Percentiles rank a stretch among this genome's conserved stretches.
Evolutionary conservation across 2,797 vertebrate genomes (phyloP).

Genomic region (Lacerta bilineata): DNA sequence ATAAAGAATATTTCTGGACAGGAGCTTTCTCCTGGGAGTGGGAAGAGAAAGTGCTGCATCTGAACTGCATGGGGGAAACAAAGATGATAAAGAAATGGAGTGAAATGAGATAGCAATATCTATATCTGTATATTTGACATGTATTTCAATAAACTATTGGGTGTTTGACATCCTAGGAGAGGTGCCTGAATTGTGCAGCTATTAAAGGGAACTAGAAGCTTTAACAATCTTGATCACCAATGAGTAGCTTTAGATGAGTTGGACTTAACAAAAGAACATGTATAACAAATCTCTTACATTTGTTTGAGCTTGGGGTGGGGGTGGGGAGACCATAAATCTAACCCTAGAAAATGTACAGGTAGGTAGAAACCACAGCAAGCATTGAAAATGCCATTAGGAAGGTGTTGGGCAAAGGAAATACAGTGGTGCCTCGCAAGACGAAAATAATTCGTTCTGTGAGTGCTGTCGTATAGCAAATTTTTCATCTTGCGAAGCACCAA

Average conservation of each 20-base stretch:
- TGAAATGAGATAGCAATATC: not conserved
- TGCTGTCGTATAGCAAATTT: too few relatives aligned
- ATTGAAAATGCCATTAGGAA: not conserved
- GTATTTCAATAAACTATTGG: not conserved
- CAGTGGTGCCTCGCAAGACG: too few relatives aligned
- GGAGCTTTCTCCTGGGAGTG: not conserved
- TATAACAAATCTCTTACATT: not conserved
- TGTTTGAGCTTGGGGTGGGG: not conserved
- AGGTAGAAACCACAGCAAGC: not conserved
- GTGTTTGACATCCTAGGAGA: not conserved
- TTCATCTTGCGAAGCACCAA: too few relatives aligned
- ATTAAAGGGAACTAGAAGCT: not conserved
- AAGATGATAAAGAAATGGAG: not conserved
- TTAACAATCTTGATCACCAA: not conserved
- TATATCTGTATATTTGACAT: not conserved
- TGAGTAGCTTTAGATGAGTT: not conserved
- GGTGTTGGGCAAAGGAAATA: not conserved
- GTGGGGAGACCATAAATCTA: not conserved
- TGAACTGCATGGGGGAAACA: constrained; percentile 2
- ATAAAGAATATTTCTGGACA: constrained; percentile 19
- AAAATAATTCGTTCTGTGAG: too few relatives aligned
- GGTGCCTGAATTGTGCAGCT: not conserved
- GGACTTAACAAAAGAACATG: not conserved
- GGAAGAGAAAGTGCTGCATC: not conserved
- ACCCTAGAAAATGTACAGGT: not conserved